Evolutionary conservation across 2,797 vertebrate species (phyloP).

Genomic region (Paratrypauchen microcephalus): DNA sequence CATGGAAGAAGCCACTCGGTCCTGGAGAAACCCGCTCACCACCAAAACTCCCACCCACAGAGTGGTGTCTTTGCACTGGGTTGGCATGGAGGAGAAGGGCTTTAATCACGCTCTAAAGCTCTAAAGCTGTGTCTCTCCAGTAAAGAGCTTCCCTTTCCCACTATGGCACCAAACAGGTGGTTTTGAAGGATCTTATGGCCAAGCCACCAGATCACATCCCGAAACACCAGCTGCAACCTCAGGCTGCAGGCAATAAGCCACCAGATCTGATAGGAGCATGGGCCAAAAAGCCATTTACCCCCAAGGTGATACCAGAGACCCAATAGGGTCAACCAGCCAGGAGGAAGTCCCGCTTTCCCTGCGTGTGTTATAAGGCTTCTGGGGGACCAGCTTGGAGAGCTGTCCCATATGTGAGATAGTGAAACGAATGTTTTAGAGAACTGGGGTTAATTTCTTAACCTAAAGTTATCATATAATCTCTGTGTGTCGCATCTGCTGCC

Average conservation of each 20-base stretch:
- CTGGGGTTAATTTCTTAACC: too few relatives aligned
- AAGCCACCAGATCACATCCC: background rate
- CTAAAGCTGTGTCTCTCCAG: background rate
- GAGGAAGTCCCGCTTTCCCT: too few relatives aligned
- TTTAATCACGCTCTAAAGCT: too few relatives aligned
- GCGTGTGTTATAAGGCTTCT: too few relatives aligned
- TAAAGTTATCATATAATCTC: too few relatives aligned
- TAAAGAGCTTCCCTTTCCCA: background rate
- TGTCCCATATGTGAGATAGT: too few relatives aligned
- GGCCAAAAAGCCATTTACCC: background rate
- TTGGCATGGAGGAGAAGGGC: background rate
- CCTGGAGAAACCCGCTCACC: background rate
- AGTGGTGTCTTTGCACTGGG: background rate
- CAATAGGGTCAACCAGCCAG: background rate
- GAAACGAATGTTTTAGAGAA: too few relatives aligned
- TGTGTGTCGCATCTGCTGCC: too few relatives aligned
- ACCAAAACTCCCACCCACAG: background rate
- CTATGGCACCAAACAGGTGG: background rate
- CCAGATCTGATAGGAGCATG: background rate
- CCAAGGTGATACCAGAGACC: background rate
- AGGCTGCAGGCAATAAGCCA: background rate
- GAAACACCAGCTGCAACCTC: background rate
- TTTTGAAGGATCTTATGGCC: background rate
- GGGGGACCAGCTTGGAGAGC: too few relatives aligned
- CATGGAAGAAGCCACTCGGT: background rate